A percentile compares a stretch with the other conserved stretches of the same genome.
Conservation (phyloP, 2,797 vertebrate species). For the Hypotaenidia okinawae region DNA sequence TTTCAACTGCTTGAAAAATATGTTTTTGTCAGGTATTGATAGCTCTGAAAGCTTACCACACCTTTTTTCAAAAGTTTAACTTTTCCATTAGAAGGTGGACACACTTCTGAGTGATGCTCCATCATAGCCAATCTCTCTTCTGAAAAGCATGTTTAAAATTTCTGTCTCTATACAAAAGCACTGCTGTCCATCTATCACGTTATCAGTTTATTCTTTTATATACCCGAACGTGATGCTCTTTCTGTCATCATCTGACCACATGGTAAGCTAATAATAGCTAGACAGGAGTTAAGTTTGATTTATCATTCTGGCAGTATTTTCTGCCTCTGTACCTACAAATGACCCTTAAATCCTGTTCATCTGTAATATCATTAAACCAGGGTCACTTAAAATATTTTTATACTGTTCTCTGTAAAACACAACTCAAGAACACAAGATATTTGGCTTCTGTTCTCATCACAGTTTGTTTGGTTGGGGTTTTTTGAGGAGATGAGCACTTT, state of each 20-base stretch:
- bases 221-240: neutral
- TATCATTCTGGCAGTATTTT: neutral
- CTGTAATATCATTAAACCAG: neutral
- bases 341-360: fast-evolving
- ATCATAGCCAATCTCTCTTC: neutral
- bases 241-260: neutral
- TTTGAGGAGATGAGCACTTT: neutral
- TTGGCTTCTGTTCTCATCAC: neutral
- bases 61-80: neutral
- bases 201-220: neutral
- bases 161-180: neutral
- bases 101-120: neutral
- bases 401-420: neutral
- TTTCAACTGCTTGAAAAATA: neutral
- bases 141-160: neutral
- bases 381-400: neutral
- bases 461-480: neutral
- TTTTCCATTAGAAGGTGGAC: neutral
- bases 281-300: neutral
- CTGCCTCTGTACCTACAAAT: neutral
- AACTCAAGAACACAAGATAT: neutral
- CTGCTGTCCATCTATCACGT: too few relatives aligned
- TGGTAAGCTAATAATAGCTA: neutral
- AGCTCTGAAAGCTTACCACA: neutral
- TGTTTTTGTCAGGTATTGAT: neutral